A percentile compares a stretch with the other conserved stretches of the same genome.
Evolutionary conservation across 2,888 invertebrate species (phyloP).

Genomic region (Drepana falcataria): DNA sequence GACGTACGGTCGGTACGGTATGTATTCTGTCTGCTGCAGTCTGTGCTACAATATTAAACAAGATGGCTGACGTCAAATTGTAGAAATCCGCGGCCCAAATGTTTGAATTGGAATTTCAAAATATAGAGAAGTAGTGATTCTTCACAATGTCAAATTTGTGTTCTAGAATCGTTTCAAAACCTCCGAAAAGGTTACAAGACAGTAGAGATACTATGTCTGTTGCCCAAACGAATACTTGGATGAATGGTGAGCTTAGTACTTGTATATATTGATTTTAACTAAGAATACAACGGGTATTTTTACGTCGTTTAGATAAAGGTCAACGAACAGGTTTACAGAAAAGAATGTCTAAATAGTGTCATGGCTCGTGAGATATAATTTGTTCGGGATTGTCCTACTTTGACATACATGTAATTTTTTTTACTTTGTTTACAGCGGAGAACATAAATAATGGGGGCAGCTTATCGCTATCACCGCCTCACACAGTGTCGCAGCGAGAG

Average conservation of each 20-base stretch:
- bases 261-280: conserved; percentile 50
- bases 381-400: background rate
- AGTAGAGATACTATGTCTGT: conserved; percentile 85
- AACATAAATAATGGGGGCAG: conserved; percentile 87
- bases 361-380: conserved; percentile 6
- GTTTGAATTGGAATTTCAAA: conserved; percentile 39
- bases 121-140: conserved; percentile 21
- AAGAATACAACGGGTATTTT: conserved; percentile 26
- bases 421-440: conserved; percentile 77
- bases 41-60: conserved; percentile 19
- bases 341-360: conserved; percentile 13
- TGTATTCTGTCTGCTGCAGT: no score
- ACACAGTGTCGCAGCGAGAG: conserved; percentile 84
- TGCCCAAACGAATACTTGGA: conserved; percentile 91
- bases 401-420: background rate
- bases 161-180: conserved; percentile 86
- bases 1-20: no score
- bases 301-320: conserved; percentile 25
- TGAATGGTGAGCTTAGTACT: conserved; percentile 84
- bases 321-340: conserved; percentile 23
- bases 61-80: conserved; percentile 49
- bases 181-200: conserved; percentile 86
- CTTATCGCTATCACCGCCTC: conserved; percentile 84
- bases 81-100: conserved; percentile 36
- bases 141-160: conserved; percentile 85